Conservation (phyloP, 2,888 invertebrate genomes). For the Artemia sinica region DNA sequence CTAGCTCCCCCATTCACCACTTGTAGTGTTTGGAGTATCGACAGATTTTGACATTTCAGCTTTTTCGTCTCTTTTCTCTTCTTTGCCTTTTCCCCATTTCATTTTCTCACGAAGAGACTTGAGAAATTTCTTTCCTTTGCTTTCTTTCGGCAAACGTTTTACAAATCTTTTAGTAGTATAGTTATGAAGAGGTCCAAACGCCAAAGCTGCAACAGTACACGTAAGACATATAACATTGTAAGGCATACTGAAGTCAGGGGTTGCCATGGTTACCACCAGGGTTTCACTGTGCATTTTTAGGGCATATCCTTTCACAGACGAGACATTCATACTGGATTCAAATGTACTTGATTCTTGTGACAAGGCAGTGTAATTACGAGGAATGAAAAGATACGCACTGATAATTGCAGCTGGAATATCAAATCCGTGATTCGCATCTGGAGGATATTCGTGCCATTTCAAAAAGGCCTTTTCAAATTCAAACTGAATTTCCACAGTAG, state of each 20-base stretch:
- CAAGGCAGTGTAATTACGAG: slow-evolving; percentile 57
- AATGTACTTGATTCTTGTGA: slow-evolving; percentile 53
- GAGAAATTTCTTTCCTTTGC: too few relatives aligned
- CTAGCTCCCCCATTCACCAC: too few relatives aligned
- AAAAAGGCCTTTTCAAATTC: slow-evolving; percentile 89
- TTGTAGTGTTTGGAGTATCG: slow-evolving; percentile 88
- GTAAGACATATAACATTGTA: slow-evolving; percentile 98
- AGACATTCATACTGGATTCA: slow-evolving; percentile 21
- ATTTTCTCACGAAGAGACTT: too few relatives aligned
- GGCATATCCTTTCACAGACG: slow-evolving; percentile 41
- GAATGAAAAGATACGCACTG: slow-evolving; percentile 54
- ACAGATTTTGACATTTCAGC: too few relatives aligned
- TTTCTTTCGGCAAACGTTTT: too few relatives aligned
- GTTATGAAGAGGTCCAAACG: too few relatives aligned
- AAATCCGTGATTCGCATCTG: slow-evolving; percentile 97
- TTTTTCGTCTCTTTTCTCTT: too few relatives aligned
- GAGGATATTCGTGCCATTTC: slow-evolving; percentile 97
- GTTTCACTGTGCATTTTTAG: slow-evolving; percentile 59
- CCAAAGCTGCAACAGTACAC: slow-evolving; percentile 91
- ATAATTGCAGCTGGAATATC: slow-evolving; percentile 78
- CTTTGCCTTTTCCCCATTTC: too few relatives aligned
- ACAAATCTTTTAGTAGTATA: too few relatives aligned
- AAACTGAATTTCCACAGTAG: slow-evolving; percentile 60
- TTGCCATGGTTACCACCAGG: slow-evolving; percentile 78
- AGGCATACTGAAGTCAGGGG: slow-evolving; percentile 99